These are phyloP conservation scores for Urocitellus parryii DNA, from an alignment of 2,113 vertebrate genomes.

Conservation along the genomic window DNA sequence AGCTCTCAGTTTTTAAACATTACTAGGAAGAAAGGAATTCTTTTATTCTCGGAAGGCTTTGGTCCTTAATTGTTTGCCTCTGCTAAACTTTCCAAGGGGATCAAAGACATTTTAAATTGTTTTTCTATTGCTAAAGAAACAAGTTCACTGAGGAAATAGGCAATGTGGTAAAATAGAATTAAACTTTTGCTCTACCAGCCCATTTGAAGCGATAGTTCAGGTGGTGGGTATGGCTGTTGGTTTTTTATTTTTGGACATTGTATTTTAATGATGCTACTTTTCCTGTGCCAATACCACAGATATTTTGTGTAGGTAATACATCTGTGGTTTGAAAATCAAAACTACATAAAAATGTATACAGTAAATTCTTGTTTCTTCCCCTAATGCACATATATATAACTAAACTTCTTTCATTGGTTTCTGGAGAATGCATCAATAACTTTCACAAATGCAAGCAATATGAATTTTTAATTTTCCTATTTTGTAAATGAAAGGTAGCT, in stretches of 20 bases:
- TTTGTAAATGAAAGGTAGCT: not conserved
- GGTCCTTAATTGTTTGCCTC: not conserved
- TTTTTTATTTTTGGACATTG: not conserved
- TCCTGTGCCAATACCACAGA: not conserved
- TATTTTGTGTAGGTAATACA: not conserved
- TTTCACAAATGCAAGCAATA: not conserved
- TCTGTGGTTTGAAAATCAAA: not conserved
- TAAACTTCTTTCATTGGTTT: not conserved
- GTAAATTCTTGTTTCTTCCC: not conserved
- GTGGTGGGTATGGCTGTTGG: not conserved
- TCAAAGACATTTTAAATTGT: constrained; percentile 32
- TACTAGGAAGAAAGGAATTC: constrained; percentile 6
- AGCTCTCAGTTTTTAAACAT: constrained; percentile 13
- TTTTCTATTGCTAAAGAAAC: not conserved
- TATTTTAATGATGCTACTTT: not conserved
- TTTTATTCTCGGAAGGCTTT: constrained; percentile 50
- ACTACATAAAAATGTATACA: not conserved
- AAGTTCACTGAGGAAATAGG: not conserved
- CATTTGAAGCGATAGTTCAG: not conserved
- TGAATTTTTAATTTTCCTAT: not conserved
- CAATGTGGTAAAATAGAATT: not conserved
- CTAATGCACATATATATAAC: not conserved
- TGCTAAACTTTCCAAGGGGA: not conserved
- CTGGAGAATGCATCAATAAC: not conserved
- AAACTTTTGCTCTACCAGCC: not conserved